phyloP scores from a whole-genome alignment of 2,113 vertebrate species.

The Atrichornis clamosus region DNA sequence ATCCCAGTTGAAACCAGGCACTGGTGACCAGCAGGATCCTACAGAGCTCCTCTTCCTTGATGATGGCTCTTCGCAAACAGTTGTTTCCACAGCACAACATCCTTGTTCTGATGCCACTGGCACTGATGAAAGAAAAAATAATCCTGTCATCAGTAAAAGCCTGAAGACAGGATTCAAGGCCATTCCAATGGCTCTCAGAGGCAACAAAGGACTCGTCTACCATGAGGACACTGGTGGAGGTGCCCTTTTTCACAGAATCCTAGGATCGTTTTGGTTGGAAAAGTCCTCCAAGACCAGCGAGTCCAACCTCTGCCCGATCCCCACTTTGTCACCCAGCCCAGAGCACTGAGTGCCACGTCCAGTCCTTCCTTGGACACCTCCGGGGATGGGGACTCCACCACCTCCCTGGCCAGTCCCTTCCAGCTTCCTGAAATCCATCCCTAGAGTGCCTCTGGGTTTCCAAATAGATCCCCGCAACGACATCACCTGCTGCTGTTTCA shows the following conservation, averaged over 20 bases:
- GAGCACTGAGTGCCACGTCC: neutral
- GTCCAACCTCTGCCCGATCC: neutral
- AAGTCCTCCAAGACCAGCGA: neutral
- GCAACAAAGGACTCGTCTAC: neutral
- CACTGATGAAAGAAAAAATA: neutral
- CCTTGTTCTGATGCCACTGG: neutral
- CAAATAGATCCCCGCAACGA: accelerated
- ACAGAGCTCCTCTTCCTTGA: neutral
- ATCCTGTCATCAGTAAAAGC: neutral
- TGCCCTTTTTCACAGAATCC: neutral
- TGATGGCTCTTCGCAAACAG: neutral
- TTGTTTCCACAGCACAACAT: neutral
- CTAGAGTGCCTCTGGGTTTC: neutral
- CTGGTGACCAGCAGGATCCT: neutral
- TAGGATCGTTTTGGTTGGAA: neutral
- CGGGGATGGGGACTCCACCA: neutral
- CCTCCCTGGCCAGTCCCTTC: neutral
- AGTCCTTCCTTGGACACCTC: neutral
- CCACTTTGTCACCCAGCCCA: no score
- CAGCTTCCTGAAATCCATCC: neutral
- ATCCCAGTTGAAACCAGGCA: neutral
- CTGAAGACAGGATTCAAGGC: neutral
- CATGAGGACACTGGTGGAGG: neutral
- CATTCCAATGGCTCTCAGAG: neutral
- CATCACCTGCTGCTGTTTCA: neutral